A percentile compares a stretch with the other conserved stretches of the same genome.
Conservation (phyloP, 2,113 vertebrate genomes). For the Brienomyrus brachyistius region DNA sequence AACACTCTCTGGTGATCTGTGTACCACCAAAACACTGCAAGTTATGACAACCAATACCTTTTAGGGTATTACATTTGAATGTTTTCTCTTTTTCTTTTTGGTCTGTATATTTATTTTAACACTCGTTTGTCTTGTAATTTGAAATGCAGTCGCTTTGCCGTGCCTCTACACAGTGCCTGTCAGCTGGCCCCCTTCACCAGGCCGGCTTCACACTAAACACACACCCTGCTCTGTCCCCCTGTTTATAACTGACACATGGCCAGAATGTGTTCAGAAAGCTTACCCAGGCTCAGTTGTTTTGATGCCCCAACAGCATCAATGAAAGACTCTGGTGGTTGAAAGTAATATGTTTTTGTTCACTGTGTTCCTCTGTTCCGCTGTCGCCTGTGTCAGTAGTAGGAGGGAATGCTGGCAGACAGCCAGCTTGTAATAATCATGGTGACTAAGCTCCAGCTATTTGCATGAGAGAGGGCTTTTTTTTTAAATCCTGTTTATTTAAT, state of each 20-base stretch:
- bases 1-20: constrained; percentile 3
- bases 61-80: not conserved
- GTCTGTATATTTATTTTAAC: not conserved
- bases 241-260: not conserved
- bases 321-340: constrained; percentile 13
- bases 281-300: not conserved
- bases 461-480: constrained; percentile 22
- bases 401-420: constrained; percentile 23
- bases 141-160: not conserved
- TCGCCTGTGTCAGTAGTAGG: constrained; percentile 20
- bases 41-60: constrained; percentile 24
- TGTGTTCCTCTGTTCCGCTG: constrained; percentile 18
- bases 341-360: constrained; percentile 16
- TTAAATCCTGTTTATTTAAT: constrained; percentile 19
- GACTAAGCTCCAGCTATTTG: constrained; percentile 29
- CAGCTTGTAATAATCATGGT: constrained; percentile 25
- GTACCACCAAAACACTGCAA: not conserved
- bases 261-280: not conserved
- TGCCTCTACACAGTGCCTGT: not conserved
- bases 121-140: not conserved
- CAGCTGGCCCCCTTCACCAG: not conserved
- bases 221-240: not conserved
- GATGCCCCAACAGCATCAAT: constrained; percentile 19
- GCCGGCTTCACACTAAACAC: not conserved
- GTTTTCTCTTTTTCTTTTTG: not conserved